Evolutionary conservation across 2,797 vertebrate genomes (phyloP).

Genomic region (Mormyrops boulengeri): DNA sequence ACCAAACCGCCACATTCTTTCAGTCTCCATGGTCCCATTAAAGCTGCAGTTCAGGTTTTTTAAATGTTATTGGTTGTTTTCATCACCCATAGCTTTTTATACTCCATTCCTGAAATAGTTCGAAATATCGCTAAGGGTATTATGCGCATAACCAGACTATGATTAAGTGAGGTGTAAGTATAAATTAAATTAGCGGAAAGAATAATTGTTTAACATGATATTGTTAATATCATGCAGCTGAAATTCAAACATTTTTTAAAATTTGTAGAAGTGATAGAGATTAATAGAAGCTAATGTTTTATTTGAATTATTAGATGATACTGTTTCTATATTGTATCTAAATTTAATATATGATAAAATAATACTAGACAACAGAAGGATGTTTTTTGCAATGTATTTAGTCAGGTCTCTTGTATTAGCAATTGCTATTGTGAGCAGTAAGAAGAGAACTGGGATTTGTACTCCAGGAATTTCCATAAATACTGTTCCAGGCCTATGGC

Average conservation of each 20-base stretch:
- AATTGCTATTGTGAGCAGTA: background rate
- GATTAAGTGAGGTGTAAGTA: slow-evolving; percentile 3
- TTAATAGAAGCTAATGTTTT: background rate
- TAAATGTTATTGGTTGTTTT: background rate
- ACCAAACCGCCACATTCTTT: background rate
- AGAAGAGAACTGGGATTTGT: background rate
- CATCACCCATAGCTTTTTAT: background rate
- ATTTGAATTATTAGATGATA: background rate
- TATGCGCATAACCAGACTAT: background rate
- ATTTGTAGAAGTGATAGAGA: slow-evolving; percentile 4
- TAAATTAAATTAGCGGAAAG: slow-evolving; percentile 1
- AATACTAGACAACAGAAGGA: background rate
- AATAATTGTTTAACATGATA: background rate
- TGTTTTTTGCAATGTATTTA: background rate
- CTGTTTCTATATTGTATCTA: background rate
- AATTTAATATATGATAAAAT: slow-evolving; percentile 2
- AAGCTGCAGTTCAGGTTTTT: background rate
- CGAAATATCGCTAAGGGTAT: background rate
- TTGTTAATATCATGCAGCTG: slow-evolving; percentile 2
- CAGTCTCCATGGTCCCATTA: background rate
- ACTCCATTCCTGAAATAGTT: background rate
- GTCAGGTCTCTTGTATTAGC: background rate
- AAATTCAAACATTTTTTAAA: background rate
- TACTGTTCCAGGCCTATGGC: background rate
- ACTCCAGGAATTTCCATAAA: background rate